Evolutionary conservation across 2,797 vertebrate species (phyloP).

Genomic region (Chiroxiphia lanceolata): DNA sequence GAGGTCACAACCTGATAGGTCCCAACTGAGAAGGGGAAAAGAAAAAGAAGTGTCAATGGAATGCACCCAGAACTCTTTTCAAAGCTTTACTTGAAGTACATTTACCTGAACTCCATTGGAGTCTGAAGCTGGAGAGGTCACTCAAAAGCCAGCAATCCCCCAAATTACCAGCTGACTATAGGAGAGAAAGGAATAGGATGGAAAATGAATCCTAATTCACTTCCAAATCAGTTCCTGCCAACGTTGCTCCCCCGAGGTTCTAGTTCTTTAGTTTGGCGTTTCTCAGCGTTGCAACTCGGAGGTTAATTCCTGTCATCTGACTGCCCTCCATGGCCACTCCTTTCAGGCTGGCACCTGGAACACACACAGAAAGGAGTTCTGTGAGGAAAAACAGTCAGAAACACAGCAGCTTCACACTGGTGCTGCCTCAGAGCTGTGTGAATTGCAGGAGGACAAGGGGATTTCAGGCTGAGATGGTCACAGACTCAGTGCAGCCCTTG

Average conservation of each 20-base stretch:
- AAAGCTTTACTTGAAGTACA: not conserved
- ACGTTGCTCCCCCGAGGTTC: slow-evolving; percentile 93
- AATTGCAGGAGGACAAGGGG: too few relatives aligned
- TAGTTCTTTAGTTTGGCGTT: slow-evolving; percentile 98
- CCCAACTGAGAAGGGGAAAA: slow-evolving; percentile 86
- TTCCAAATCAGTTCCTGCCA: slow-evolving; percentile 96
- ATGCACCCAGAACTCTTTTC: not conserved
- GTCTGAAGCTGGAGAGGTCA: not conserved
- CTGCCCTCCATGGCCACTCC: slow-evolving; percentile 99
- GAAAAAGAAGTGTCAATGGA: not conserved
- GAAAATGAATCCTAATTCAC: slow-evolving; percentile 69
- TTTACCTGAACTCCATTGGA: rapidly evolving
- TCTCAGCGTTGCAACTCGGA: slow-evolving; percentile 90
- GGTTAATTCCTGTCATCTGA: slow-evolving; percentile 88
- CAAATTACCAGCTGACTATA: not conserved
- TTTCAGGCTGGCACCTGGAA: slow-evolving; percentile 94
- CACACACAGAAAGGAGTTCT: not conserved
- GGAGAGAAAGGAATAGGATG: too few relatives aligned
- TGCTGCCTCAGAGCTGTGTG: too few relatives aligned
- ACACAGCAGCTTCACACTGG: not conserved
- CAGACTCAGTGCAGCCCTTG: rapidly evolving
- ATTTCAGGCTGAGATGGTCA: not conserved
- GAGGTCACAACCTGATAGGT: slow-evolving; percentile 95
- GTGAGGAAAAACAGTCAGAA: not conserved
- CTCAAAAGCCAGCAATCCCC: not conserved